Percentiles rank a stretch among this genome's conserved stretches.
Conservation (phyloP, 2,888 invertebrate species). For the Monopis laevigella region DNA sequence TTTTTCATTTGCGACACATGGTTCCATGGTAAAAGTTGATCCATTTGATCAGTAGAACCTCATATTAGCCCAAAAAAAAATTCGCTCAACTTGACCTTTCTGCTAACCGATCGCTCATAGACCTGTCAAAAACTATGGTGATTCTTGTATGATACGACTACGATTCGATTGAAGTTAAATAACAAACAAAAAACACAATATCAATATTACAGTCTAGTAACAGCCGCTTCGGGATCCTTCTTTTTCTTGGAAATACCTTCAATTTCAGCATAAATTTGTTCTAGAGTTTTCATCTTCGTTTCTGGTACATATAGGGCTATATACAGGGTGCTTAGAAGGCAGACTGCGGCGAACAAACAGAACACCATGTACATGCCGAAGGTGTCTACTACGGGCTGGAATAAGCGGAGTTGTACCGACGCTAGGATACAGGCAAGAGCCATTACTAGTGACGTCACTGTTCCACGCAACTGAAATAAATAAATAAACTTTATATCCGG, state of each 20-base stretch:
- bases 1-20: too few relatives aligned
- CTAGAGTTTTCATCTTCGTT: conserved; percentile 43
- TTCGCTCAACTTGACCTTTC: too few relatives aligned
- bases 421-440: conserved; percentile 49
- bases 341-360: conserved; percentile 48
- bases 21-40: too few relatives aligned
- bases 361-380: conserved; percentile 46
- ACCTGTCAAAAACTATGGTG: too few relatives aligned
- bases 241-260: conserved; percentile 29
- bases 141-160: too few relatives aligned
- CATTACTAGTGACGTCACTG: conserved; percentile 52
- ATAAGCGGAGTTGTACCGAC: conserved; percentile 45
- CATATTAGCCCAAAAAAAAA: too few relatives aligned
- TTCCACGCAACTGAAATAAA: conserved; percentile 45
- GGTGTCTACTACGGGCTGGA: conserved; percentile 41
- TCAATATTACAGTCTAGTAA: conserved; percentile 36
- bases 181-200: too few relatives aligned
- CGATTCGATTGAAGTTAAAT: too few relatives aligned
- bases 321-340: conserved; percentile 47
- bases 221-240: conserved; percentile 38
- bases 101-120: too few relatives aligned
- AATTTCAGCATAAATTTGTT: conserved; percentile 50
- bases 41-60: too few relatives aligned
- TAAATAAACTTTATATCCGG: neutral
- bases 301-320: conserved; percentile 45